phyloP scores from a whole-genome alignment of 2,113 vertebrate genomes.

The Pollachius pollachius region DNA sequence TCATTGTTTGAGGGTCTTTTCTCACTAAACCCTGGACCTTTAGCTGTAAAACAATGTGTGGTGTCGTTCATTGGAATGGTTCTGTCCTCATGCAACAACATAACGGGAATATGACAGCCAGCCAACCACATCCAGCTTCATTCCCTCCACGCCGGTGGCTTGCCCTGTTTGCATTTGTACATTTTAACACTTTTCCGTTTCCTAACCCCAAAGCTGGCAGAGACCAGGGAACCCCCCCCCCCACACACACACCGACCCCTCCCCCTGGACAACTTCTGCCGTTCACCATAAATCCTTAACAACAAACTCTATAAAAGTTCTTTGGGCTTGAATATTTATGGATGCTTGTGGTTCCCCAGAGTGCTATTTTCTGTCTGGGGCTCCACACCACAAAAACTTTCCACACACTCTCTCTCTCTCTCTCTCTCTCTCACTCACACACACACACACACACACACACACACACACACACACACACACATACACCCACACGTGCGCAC shows the following conservation, averaged over 20 bases:
- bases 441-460: too few relatives aligned
- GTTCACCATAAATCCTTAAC: slow-evolving; percentile 72
- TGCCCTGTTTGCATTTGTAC: slow-evolving; percentile 42
- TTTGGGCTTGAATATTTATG: slow-evolving; percentile 73
- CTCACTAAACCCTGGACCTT: slow-evolving; percentile 24
- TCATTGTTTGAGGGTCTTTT: slow-evolving; percentile 29
- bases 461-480: too few relatives aligned
- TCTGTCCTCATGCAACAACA: slow-evolving; percentile 26
- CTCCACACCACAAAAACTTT: slow-evolving; percentile 57
- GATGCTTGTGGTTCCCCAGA: slow-evolving; percentile 68
- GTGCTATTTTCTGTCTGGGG: slow-evolving; percentile 67
- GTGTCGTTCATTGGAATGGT: slow-evolving; percentile 13
- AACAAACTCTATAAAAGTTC: slow-evolving; percentile 72
- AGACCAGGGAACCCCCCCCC: slow-evolving; percentile 21
- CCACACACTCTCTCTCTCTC: neutral
- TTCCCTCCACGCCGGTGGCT: slow-evolving; percentile 37
- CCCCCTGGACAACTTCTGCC: slow-evolving; percentile 54
- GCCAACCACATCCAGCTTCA: slow-evolving; percentile 33
- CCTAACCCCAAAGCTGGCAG: slow-evolving; percentile 24
- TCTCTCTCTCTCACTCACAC: too few relatives aligned
- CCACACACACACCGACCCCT: slow-evolving; percentile 13
- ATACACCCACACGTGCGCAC: neutral
- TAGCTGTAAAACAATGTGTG: slow-evolving; percentile 24
- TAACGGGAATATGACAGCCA: slow-evolving; percentile 37
- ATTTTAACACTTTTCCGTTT: slow-evolving; percentile 42